A percentile compares a stretch with the other conserved stretches of the same genome.
Evolutionary conservation across 2,888 invertebrate species (phyloP).

Genomic region (Zygaena filipendulae): DNA sequence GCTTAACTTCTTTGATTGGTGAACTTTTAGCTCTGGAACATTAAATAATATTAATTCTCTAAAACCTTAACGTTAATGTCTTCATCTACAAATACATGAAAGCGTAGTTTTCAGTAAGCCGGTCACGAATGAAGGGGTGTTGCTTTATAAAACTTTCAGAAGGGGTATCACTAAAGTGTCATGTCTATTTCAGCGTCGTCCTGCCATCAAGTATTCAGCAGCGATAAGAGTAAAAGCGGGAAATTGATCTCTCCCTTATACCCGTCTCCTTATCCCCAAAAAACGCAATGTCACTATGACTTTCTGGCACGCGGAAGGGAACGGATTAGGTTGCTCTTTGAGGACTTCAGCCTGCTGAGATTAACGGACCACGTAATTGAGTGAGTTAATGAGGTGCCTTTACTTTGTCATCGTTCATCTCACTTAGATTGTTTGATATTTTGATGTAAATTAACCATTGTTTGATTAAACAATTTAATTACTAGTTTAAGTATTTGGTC

Average conservation of each 20-base stretch:
- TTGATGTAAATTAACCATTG: too few relatives aligned
- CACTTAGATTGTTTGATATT: constrained; percentile 1
- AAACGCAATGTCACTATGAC: constrained; percentile 88
- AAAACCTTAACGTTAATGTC: too few relatives aligned
- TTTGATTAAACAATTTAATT: too few relatives aligned
- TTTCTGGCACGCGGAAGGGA: constrained; percentile 88
- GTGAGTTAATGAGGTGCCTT: constrained; percentile 61
- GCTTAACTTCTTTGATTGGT: too few relatives aligned
- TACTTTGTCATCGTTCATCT: constrained; percentile 1
- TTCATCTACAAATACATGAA: too few relatives aligned
- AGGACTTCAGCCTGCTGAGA: constrained; percentile 83
- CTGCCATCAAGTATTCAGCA: constrained; percentile 81
- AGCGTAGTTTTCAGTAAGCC: too few relatives aligned
- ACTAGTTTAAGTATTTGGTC: too few relatives aligned
- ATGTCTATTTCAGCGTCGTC: constrained; percentile 70
- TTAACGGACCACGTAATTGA: constrained; percentile 70
- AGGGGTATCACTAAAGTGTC: background rate
- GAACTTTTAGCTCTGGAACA: too few relatives aligned
- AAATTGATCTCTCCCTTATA: constrained; percentile 85
- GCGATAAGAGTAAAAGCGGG: constrained; percentile 83
- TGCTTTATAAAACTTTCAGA: too few relatives aligned
- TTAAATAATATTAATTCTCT: too few relatives aligned
- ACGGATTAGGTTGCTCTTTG: constrained; percentile 83
- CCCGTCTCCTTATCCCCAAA: constrained; percentile 81
- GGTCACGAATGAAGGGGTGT: too few relatives aligned